Evolutionary conservation across 2,888 invertebrate genomes (phyloP).

Genomic region (Cartodere bifasciata): DNA sequence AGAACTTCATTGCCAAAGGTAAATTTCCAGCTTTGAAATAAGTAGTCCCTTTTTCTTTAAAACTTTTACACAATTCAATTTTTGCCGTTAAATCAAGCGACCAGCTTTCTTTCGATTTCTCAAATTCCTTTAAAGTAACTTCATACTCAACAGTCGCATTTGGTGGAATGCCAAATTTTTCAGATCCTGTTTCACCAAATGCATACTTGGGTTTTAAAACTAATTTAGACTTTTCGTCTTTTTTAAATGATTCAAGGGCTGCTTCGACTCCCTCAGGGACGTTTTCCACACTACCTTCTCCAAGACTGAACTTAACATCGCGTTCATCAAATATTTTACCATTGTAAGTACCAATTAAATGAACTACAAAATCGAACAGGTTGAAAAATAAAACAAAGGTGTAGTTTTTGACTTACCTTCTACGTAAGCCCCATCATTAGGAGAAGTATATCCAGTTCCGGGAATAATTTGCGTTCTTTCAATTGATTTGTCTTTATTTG

Average conservation of each 20-base stretch:
- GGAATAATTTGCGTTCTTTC: constrained; percentile 53
- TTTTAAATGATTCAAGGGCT: constrained; percentile 68
- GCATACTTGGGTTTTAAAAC: constrained; percentile 67
- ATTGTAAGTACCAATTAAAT: constrained; percentile 54
- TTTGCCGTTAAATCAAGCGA: constrained; percentile 67
- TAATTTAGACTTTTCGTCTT: constrained; percentile 64
- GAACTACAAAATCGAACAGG: constrained; percentile 42
- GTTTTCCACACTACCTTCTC: constrained; percentile 68
- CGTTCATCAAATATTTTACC: constrained; percentile 65
- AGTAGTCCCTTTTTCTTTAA: constrained; percentile 82
- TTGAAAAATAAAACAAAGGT: background rate
- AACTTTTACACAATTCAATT: constrained; percentile 64
- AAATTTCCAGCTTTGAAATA: constrained; percentile 76
- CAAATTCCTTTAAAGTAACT: constrained; percentile 72
- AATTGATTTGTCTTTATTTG: constrained; percentile 72
- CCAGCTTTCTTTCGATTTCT: constrained; percentile 74
- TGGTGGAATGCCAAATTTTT: constrained; percentile 62
- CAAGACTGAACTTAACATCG: constrained; percentile 69
- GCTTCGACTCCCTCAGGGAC: constrained; percentile 73
- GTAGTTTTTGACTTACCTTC: constrained; percentile 52
- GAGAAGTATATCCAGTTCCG: constrained; percentile 60
- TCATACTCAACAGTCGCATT: constrained; percentile 68
- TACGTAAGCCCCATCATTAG: constrained; percentile 73
- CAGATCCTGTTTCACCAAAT: constrained; percentile 59
- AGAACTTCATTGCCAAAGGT: constrained; percentile 72